Conservation (phyloP, 1,140 invertebrate species). For the Panulirus ornatus region DNA sequence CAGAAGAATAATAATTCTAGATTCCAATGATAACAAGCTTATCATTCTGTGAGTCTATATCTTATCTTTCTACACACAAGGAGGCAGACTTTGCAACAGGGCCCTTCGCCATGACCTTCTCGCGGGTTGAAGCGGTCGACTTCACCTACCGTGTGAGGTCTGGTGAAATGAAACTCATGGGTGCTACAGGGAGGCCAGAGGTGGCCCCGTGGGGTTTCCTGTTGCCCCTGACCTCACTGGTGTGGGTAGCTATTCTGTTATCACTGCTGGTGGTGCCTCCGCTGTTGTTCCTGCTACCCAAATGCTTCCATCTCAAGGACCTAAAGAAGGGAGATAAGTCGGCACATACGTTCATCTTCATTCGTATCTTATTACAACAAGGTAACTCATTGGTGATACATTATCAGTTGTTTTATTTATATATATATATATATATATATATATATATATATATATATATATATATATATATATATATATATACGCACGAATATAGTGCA, state of each 20-base stretch:
- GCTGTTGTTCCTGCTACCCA: neutral
- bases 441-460: no score
- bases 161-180: neutral
- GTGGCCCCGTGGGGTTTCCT: slow-evolving; percentile 31
- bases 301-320: neutral
- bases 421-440: no score
- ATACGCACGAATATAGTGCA: no score
- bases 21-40: no score
- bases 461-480: no score
- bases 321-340: neutral
- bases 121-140: neutral
- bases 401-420: no score
- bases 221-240: neutral
- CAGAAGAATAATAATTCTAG: no score
- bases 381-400: no score
- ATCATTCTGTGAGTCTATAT: no score
- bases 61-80: no score
- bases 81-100: slow-evolving; percentile 24
- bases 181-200: neutral
- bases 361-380: neutral
- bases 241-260: slow-evolving; percentile 11
- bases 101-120: neutral
- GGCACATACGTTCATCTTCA: neutral
- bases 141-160: neutral
- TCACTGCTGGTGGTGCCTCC: slow-evolving; percentile 3